Evolutionary conservation across 2,113 vertebrate species (phyloP).

Genomic region (Bombycilla garrulus): DNA sequence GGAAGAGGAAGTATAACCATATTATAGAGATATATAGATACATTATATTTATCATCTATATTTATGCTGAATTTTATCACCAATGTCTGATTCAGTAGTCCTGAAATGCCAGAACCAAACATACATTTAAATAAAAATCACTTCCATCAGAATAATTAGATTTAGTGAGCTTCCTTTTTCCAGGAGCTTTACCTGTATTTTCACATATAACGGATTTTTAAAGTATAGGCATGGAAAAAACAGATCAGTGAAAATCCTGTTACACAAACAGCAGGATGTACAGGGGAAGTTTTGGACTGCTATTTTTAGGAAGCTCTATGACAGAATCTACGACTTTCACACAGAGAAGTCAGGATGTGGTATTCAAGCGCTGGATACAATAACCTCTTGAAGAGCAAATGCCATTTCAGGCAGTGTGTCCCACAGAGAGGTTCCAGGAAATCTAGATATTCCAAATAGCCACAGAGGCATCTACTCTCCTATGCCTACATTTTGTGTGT

Average conservation of each 20-base stretch:
- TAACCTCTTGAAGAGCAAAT: slow-evolving; percentile 7
- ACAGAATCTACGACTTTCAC: background rate
- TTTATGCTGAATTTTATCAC: background rate
- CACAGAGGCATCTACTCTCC: background rate
- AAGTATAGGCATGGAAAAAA: background rate
- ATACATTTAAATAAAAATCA: background rate
- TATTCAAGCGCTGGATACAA: background rate
- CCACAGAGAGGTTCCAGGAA: background rate
- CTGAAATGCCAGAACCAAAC: background rate
- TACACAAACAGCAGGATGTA: background rate
- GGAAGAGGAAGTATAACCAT: background rate
- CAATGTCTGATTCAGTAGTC: background rate
- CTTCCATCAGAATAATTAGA: background rate
- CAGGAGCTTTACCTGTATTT: background rate
- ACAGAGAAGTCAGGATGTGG: background rate
- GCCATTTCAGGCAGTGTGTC: background rate
- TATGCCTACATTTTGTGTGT: background rate
- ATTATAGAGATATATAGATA: background rate
- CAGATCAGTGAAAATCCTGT: background rate
- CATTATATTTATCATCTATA: background rate
- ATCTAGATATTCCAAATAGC: background rate
- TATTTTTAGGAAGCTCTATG: slow-evolving; percentile 8
- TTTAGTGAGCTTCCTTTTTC: background rate
- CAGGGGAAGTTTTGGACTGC: background rate
- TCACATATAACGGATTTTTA: background rate